Conservation (phyloP, 2,797 vertebrate species). For the Psittacula echo region DNA sequence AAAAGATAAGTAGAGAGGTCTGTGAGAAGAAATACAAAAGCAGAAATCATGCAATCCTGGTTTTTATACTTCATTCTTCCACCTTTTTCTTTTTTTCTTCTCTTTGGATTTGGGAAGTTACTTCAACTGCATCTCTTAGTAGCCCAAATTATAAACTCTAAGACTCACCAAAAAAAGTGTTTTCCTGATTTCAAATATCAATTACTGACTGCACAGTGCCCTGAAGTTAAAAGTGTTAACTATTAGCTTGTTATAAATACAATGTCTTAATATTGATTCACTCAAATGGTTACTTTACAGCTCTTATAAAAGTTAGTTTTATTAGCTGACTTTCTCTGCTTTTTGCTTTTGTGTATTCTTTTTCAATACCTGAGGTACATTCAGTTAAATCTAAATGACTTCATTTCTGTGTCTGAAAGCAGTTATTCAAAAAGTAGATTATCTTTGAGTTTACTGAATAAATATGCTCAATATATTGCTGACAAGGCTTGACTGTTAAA, state of each 20-base stretch:
- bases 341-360: not conserved
- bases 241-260: not conserved
- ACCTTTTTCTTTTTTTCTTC: not conserved
- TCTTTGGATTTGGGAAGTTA: not conserved
- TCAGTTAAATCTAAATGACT: slow-evolving; percentile 17
- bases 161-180: not conserved
- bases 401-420: slow-evolving; percentile 8
- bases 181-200: not conserved
- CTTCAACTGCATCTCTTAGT: not conserved
- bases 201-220: not conserved
- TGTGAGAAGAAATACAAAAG: slow-evolving; percentile 11
- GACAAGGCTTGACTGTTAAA: not conserved
- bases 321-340: not conserved
- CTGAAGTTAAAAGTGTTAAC: not conserved
- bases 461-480: not conserved
- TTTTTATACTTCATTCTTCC: not conserved
- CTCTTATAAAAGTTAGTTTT: not conserved
- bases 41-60: not conserved
- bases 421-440: slow-evolving; percentile 24
- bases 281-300: not conserved
- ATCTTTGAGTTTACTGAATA: slow-evolving; percentile 26
- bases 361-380: not conserved
- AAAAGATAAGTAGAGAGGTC: slow-evolving; percentile 40
- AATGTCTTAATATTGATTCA: not conserved
- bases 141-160: not conserved